A percentile compares a stretch with the other conserved stretches of the same genome.
phyloP scores from a whole-genome alignment of 2,888 invertebrate species.

The Pimpla rufipes region DNA sequence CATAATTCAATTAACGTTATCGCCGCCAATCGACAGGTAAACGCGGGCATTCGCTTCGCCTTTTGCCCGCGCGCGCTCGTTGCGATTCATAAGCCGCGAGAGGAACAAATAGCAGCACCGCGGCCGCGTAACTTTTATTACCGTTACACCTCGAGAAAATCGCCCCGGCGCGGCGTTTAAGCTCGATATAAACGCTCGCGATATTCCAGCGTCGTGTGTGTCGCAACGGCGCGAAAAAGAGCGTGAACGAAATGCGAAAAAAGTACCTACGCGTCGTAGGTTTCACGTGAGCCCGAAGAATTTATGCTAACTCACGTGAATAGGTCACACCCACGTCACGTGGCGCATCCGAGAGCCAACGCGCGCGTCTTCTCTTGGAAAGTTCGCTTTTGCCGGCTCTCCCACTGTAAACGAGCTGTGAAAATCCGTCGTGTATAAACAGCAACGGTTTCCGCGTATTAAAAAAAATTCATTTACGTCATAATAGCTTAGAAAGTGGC shows the following conservation, averaged over 20 bases:
- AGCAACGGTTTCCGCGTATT: neutral
- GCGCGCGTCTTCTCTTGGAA: slow-evolving; percentile 57
- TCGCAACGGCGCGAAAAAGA: neutral
- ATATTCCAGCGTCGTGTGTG: slow-evolving; percentile 10
- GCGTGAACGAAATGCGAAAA: slow-evolving; percentile 21
- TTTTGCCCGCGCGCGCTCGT: slow-evolving; percentile 16
- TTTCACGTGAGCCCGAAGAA: slow-evolving; percentile 3
- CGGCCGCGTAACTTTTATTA: slow-evolving; percentile 46
- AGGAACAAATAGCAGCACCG: slow-evolving; percentile 20
- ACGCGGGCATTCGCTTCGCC: neutral
- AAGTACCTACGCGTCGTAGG: slow-evolving; percentile 24
- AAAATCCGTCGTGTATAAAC: neutral
- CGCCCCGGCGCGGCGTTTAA: slow-evolving; percentile 1
- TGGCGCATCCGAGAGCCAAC: slow-evolving; percentile 42
- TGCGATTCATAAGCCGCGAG: slow-evolving; percentile 44
- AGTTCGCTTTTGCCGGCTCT: slow-evolving; percentile 37
- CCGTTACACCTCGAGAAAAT: neutral
- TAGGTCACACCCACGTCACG: slow-evolving; percentile 63
- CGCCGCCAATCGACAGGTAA: slow-evolving; percentile 7
- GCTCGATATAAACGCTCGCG: slow-evolving; percentile 31
- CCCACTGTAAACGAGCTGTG: slow-evolving; percentile 1
- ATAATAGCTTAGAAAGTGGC: slow-evolving; percentile 5
- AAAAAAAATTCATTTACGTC: slow-evolving; percentile 21
- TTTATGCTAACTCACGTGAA: slow-evolving; percentile 52
- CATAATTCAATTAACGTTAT: slow-evolving; percentile 51